Conservation (phyloP, 2,888 invertebrate genomes). For the Prosopocoilus inquinatus region DNA sequence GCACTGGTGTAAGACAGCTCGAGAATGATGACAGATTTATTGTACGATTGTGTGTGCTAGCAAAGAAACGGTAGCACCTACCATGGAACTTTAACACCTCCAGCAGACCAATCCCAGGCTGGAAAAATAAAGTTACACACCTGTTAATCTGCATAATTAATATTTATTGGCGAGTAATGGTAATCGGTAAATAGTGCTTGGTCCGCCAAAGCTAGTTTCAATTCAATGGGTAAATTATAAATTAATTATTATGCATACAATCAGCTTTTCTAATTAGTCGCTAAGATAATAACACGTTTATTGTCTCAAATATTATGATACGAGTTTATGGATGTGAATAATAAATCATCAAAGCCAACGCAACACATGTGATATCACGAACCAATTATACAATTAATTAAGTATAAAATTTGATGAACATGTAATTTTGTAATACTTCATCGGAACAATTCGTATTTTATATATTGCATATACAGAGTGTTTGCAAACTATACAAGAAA, state of each 20-base stretch:
- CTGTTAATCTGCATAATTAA: slow-evolving; percentile 26
- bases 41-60: slow-evolving; percentile 6
- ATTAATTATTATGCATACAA: background rate
- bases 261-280: too few species aligned
- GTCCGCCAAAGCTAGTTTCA: slow-evolving; percentile 9
- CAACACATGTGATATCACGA: too few species aligned
- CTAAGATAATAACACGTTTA: too few species aligned
- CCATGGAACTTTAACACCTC: slow-evolving; percentile 5
- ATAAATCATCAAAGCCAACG: too few species aligned
- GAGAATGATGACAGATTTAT: slow-evolving; percentile 4
- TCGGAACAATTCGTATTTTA: too few species aligned
- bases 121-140: slow-evolving; percentile 18
- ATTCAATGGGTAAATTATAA: background rate
- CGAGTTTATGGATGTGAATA: too few species aligned
- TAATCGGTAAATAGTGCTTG: slow-evolving; percentile 21
- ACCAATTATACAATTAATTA: too few species aligned
- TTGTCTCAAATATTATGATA: too few species aligned
- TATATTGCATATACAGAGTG: too few species aligned
- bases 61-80: slow-evolving; percentile 7
- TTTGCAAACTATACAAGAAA: too few species aligned
- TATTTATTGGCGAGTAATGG: slow-evolving; percentile 26
- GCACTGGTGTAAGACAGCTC: background rate
- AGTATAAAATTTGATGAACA: too few species aligned
- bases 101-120: slow-evolving; percentile 1
- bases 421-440: too few species aligned